Conservation (phyloP, 2,888 invertebrate species). For the Embidobia sp. region DNA sequence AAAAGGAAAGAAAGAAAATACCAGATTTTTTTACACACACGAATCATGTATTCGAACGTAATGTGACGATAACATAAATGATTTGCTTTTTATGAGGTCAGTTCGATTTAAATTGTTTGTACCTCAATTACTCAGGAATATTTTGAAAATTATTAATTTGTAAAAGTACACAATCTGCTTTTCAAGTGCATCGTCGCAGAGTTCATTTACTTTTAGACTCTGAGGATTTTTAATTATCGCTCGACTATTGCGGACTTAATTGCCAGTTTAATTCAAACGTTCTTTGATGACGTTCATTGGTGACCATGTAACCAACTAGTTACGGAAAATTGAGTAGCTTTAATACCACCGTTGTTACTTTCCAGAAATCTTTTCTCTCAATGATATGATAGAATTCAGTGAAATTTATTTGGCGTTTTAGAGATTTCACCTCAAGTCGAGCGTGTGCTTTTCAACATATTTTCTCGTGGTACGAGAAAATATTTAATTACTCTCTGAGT, state of each 20-base stretch:
- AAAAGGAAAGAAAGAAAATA: no score
- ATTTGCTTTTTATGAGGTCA: no score
- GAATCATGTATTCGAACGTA: no score
- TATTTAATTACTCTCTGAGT: no score
- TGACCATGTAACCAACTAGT: slow-evolving; percentile 12
- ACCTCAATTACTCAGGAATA: background rate
- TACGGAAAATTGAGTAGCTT: slow-evolving; percentile 14
- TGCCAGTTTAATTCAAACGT: slow-evolving; percentile 40
- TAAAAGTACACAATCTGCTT: background rate
- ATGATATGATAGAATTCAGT: background rate
- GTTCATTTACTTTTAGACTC: slow-evolving; percentile 21
- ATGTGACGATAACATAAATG: no score
- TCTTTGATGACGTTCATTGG: slow-evolving; percentile 10
- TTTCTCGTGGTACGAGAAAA: no score
- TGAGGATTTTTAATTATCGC: slow-evolving; percentile 47
- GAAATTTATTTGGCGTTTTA: no score
- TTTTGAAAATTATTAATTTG: slow-evolving; percentile 8
- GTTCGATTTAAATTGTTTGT: no score
- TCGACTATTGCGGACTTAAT: slow-evolving; percentile 41
- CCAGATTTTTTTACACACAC: no score
- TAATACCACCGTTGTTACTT: background rate
- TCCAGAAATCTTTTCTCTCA: slow-evolving; percentile 3
- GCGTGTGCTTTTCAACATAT: no score
- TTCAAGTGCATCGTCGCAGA: slow-evolving; percentile 7
- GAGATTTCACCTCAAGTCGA: no score